Base-by-base conservation (phyloP, 1,140 invertebrate species). In the Anoplolepis gracilipes region DNA sequence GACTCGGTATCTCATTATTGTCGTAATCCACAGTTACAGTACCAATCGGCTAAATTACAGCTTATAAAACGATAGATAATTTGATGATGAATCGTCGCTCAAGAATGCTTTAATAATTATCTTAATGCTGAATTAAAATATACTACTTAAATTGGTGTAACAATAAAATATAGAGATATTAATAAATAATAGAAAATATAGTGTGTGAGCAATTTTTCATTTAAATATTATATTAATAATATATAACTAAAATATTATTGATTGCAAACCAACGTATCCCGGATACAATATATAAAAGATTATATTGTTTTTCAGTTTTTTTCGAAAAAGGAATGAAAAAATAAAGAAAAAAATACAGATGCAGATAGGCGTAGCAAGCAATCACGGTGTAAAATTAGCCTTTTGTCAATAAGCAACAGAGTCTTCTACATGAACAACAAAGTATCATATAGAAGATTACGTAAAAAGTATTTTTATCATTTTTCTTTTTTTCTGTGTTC, bases 301-400 rank as follows among this genome's bases (percentile, higher is more conserved):
- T 39, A 69, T 53, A 55, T 3, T 59, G 39, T 33, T n/a, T 19
- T 53, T 19, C 1, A 1, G 33, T 84, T 55, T 64, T 28, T 62
- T 62, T 84, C 72, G 10, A 16, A 11, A 57, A 2, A 25, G 30
- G 25, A 55, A 57, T 79, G 16, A 16, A n/a, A 25, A 30, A 42
- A 1, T 25, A 5, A 11, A 39, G 70, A 22, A 57, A 42, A 55
- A 46, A 42, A 19, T n/a, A 59, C 49, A 59, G 46, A 55, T 57
- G 76, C 61, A 85, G 61, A 59, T n/a, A 65, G 59, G 82, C n/a
- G 28, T 22, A 39, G 39, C 73, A 46, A 57, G 55, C 49, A n/a
- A 62, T 46, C 73, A 62, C 67, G 33, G 65, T 19, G 64, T 75
- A 85, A 87, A 87, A 90, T 87, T 87, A 88, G 85, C 85, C 67